Base-by-base conservation (phyloP, 2,797 vertebrate genomes). In the Heteromormyrus szaboi region DNA sequence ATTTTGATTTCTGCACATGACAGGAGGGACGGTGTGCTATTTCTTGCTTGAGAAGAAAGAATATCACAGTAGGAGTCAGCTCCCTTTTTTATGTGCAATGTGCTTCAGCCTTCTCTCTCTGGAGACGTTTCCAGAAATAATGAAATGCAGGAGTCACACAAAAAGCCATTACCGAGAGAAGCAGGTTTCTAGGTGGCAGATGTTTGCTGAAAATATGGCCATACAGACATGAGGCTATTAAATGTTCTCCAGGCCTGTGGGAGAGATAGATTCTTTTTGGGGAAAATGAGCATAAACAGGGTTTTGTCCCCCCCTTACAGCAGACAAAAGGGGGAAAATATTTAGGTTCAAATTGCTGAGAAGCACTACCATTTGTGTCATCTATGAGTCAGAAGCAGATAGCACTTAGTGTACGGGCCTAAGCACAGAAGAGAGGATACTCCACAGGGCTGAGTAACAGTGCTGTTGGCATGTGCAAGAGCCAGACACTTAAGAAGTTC, bases 401-500 rank as follows among this genome's bases (percentile, higher is more conserved):
- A 90, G 88, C 90, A 90, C 91, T 91, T 51, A 89, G 91, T 90
- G 90, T 85, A 88, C 89, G 88, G 88, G 86, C 90, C 62, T 51
- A 50, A 88, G 25, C 46, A n/a, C 41, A 85, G 83, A 50, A 5
- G 89, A 89, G 88, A 84, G 83, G 88, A 85, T 90, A 81, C 90
- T 92, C 90, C 59, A 89, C 90, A 90, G 85, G 90, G 91, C 91
- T 93, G 91, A 93, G 92, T 90, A 92, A 93, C 87, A 76, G 85
- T 88, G 41, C 72, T 79, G 17, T 8, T 92, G 91, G 91, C 91
- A 88, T 90, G 79, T 87, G 86, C 62, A 46, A 83, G 89, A 90
- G 92, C 91, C 91, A 92, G 92, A 94, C 53, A 89, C 90, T 92
- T 92, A 92, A 93, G 91, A 93, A 48, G 90, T 88, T 53, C 89